Evolutionary conservation across 2,113 vertebrate species (phyloP).

Genomic region (Chaetura pelagica): DNA sequence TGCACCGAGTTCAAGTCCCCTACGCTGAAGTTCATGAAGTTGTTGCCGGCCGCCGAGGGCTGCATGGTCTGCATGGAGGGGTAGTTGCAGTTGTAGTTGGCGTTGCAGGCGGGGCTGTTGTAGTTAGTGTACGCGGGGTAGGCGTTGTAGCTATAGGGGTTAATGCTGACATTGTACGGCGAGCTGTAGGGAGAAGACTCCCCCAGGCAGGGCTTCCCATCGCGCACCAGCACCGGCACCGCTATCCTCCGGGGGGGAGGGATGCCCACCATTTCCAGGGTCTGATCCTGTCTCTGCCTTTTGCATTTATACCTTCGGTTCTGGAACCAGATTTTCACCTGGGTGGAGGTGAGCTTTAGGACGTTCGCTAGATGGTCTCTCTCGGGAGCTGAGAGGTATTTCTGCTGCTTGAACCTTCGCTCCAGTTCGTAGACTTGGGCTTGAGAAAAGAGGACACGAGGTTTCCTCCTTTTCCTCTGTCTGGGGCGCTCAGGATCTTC

Average conservation of each 20-base stretch:
- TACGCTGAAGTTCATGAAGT: constrained; percentile 92
- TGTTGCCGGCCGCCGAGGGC: constrained; percentile 76
- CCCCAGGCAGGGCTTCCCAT: constrained; percentile 93
- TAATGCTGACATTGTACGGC: constrained; percentile 90
- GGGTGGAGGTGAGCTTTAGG: constrained; percentile 96
- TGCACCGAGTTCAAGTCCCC: constrained; percentile 91
- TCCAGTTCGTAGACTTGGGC: constrained; percentile 98
- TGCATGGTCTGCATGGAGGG: constrained; percentile 83
- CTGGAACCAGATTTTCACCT: constrained; percentile 99
- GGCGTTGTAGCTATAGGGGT: constrained; percentile 92
- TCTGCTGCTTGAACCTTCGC: constrained; percentile 96
- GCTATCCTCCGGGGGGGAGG: constrained; percentile 92
- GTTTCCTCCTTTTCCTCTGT: constrained; percentile 90
- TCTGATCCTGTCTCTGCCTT: constrained; percentile 96
- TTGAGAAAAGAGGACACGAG: constrained; percentile 97
- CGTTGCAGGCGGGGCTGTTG: constrained; percentile 84
- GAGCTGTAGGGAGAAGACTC: constrained; percentile 89
- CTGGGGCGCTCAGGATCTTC: constrained; percentile 85
- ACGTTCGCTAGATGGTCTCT: constrained; percentile 93
- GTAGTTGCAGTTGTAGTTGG: constrained; percentile 90
- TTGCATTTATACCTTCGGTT: constrained; percentile 98
- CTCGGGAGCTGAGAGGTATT: constrained; percentile 96
- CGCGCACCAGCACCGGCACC: constrained; percentile 94
- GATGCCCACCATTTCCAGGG: constrained; percentile 94
- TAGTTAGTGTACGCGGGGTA: constrained; percentile 89